Evolutionary conservation across 2,888 invertebrate species (phyloP).

Genomic region (Aquatica leii): DNA sequence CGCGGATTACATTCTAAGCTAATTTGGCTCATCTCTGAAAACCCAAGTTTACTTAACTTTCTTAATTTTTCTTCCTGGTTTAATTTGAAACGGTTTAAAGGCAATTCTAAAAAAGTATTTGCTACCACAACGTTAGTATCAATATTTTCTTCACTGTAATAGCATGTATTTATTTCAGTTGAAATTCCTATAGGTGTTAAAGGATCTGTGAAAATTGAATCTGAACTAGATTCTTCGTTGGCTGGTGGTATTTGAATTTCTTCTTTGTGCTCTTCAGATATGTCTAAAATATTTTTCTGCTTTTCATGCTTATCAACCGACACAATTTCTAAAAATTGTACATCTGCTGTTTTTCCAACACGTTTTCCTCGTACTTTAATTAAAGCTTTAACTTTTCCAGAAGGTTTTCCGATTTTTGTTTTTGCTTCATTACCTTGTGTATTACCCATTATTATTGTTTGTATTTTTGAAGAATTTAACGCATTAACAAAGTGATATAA

Average conservation of each 20-base stretch:
- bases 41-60: slow-evolving; percentile 58
- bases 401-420: slow-evolving; percentile 65
- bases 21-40: slow-evolving; percentile 59
- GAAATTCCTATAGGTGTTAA: slow-evolving; percentile 66
- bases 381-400: slow-evolving; percentile 66
- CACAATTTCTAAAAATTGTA: slow-evolving; percentile 51
- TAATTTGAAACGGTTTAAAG: slow-evolving; percentile 58
- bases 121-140: slow-evolving; percentile 51
- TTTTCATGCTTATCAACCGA: slow-evolving; percentile 40
- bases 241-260: slow-evolving; percentile 54
- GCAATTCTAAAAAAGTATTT: slow-evolving; percentile 44
- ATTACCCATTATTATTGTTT: slow-evolving; percentile 66
- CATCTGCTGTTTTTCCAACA: slow-evolving; percentile 53
- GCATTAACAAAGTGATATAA: too few species aligned
- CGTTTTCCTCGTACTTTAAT: slow-evolving; percentile 62
- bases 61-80: slow-evolving; percentile 51
- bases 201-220: slow-evolving; percentile 79
- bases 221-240: slow-evolving; percentile 71
- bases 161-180: slow-evolving; percentile 71
- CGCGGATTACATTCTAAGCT: slow-evolving; percentile 56
- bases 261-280: too few species aligned
- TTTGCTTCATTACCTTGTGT: slow-evolving; percentile 64
- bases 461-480: too few species aligned
- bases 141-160: slow-evolving; percentile 69
- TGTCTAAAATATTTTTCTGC: slow-evolving; percentile 32